Evolutionary conservation across 2,113 vertebrate species (phyloP).

Genomic region (Callocephalon fimbriatum): DNA sequence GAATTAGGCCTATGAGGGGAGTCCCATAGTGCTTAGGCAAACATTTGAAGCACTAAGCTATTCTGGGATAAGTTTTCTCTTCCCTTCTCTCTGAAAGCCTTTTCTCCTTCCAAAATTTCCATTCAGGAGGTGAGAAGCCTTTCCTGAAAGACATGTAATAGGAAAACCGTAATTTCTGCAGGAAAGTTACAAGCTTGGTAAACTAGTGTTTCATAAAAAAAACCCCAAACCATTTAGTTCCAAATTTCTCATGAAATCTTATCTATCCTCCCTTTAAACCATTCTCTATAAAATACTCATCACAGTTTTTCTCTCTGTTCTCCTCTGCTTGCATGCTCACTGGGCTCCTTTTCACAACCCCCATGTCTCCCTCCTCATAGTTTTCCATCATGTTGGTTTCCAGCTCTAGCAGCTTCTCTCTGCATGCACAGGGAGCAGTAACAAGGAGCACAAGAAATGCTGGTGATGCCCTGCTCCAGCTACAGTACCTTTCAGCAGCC

Average conservation of each 20-base stretch:
- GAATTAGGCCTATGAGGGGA: not conserved
- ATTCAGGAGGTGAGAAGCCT: not conserved
- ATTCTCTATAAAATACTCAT: not conserved
- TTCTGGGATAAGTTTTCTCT: not conserved
- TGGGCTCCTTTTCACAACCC: not conserved
- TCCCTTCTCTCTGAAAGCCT: not conserved
- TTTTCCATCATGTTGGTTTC: not conserved
- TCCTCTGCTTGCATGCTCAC: not conserved
- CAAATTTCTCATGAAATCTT: not conserved
- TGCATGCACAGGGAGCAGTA: not conserved
- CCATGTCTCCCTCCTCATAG: fast-evolving
- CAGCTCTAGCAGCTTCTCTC: not conserved
- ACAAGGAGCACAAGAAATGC: not conserved
- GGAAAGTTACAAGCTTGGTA: not conserved
- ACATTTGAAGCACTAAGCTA: not conserved
- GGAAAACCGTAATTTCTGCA: not conserved
- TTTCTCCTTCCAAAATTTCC: not conserved
- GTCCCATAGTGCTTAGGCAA: not conserved
- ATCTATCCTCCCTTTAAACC: not conserved
- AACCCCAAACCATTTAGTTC: not conserved
- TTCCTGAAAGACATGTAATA: not conserved
- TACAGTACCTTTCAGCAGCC: not conserved
- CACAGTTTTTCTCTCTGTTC: not conserved
- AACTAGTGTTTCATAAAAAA: not conserved
- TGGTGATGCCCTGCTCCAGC: not conserved